Conservation (phyloP, 2,113 vertebrate species). For the Alexandromys fortis region DNA sequence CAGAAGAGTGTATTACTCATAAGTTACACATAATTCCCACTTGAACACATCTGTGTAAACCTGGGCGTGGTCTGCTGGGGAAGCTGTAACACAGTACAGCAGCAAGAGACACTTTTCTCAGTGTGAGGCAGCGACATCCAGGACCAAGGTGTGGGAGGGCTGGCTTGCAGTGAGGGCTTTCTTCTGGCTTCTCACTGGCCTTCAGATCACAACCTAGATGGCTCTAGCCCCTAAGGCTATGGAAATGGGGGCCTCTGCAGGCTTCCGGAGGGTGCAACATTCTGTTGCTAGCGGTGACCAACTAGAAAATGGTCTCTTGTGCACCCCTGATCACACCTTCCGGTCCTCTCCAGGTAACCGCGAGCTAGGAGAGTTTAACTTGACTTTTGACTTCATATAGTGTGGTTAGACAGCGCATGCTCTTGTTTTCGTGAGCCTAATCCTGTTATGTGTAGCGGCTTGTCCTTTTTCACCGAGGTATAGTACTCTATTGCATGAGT, state of each 20-base stretch:
- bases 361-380: not conserved
- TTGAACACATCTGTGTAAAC: constrained; percentile 23
- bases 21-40: not conserved
- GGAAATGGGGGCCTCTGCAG: not conserved
- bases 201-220: not conserved
- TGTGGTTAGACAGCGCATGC: not conserved
- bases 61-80: not conserved
- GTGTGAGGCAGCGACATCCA: not conserved
- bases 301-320: not conserved
- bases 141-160: not conserved
- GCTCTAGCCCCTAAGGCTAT: not conserved
- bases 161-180: not conserved
- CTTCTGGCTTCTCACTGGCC: not conserved
- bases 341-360: not conserved
- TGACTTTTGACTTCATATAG: not conserved
- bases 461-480: not conserved
- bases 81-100: not conserved
- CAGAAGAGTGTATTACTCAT: constrained; percentile 37
- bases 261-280: not conserved
- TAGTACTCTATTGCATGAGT: not conserved
- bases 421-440: not conserved
- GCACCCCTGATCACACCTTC: not conserved
- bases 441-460: not conserved
- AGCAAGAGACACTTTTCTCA: not conserved
- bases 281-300: not conserved